Evolutionary conservation across 2,797 vertebrate species (phyloP).

Genomic region (Chelidonichthys spinosus): DNA sequence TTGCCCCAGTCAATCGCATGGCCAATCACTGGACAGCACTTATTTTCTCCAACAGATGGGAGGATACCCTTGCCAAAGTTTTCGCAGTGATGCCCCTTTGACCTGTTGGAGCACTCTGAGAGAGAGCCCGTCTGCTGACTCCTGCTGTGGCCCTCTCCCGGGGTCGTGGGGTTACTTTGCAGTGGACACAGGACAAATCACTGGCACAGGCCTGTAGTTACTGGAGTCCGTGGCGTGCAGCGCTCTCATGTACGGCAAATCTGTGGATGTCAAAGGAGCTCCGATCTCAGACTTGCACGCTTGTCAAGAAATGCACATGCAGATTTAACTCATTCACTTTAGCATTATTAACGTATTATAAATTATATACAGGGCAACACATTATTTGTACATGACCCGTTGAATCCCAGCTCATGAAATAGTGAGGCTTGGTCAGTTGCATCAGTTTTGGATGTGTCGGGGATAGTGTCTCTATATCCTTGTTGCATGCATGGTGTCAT

Average conservation of each 20-base stretch:
- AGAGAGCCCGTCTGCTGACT: conserved; percentile 71
- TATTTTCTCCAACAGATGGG: conserved; percentile 82
- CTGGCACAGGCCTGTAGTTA: conserved; percentile 26
- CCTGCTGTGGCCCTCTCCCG: conserved; percentile 65
- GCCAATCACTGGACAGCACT: conserved; percentile 63
- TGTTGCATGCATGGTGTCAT: too few species aligned
- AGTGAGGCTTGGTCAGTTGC: background rate
- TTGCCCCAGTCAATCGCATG: conserved; percentile 64
- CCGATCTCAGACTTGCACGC: conserved; percentile 8
- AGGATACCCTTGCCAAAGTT: conserved; percentile 76
- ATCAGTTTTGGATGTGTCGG: too few species aligned
- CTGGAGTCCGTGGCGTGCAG: conserved; percentile 15
- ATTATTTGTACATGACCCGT: too few species aligned
- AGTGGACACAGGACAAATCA: conserved; percentile 65
- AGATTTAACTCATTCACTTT: background rate
- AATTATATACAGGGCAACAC: conserved; percentile 14
- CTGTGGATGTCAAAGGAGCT: conserved; percentile 13
- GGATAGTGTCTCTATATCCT: too few species aligned
- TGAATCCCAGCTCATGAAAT: background rate
- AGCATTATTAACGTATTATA: background rate
- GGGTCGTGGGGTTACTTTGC: conserved; percentile 71
- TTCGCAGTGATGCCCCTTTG: conserved; percentile 64
- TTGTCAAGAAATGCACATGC: conserved; percentile 20
- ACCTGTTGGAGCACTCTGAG: conserved; percentile 72
- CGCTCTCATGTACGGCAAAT: conserved; percentile 8